phyloP scores from a whole-genome alignment of 2,888 invertebrate genomes.

The Troides oblongomaculatus region DNA sequence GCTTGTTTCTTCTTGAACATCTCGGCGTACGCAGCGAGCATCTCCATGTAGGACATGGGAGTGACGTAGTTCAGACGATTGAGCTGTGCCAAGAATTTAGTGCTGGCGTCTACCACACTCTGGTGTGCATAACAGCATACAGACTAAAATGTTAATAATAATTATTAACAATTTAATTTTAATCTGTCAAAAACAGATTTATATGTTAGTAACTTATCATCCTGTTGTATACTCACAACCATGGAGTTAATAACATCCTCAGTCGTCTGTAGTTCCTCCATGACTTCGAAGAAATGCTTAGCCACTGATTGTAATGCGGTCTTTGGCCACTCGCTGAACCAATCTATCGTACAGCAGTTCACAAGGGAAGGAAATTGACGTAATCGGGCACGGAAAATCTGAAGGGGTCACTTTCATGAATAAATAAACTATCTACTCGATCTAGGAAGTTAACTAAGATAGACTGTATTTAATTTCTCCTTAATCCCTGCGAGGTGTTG shows the following conservation, averaged over 20 bases:
- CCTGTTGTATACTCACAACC: slow-evolving; percentile 76
- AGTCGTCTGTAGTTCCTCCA: slow-evolving; percentile 83
- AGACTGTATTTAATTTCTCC: no score
- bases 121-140: slow-evolving; percentile 81
- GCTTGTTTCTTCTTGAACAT: slow-evolving; percentile 86
- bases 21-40: slow-evolving; percentile 88
- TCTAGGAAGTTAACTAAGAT: no score
- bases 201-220: no score
- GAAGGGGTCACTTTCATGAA: neutral
- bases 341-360: slow-evolving; percentile 96
- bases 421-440: no score
- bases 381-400: slow-evolving; percentile 86
- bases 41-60: slow-evolving; percentile 92
- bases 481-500: no score
- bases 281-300: slow-evolving; percentile 83
- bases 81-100: slow-evolving; percentile 85
- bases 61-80: slow-evolving; percentile 91
- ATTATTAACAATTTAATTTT: no score
- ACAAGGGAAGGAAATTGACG: slow-evolving; percentile 94
- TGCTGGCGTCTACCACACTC: slow-evolving; percentile 86
- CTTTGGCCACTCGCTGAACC: slow-evolving; percentile 95
- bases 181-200: no score
- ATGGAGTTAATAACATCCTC: slow-evolving; percentile 82
- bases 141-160: slow-evolving; percentile 45
- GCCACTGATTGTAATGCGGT: slow-evolving; percentile 92